These are phyloP conservation scores for Ciconia maguari DNA, from an alignment of 2,113 vertebrate species.

Conservation along the genomic window DNA sequence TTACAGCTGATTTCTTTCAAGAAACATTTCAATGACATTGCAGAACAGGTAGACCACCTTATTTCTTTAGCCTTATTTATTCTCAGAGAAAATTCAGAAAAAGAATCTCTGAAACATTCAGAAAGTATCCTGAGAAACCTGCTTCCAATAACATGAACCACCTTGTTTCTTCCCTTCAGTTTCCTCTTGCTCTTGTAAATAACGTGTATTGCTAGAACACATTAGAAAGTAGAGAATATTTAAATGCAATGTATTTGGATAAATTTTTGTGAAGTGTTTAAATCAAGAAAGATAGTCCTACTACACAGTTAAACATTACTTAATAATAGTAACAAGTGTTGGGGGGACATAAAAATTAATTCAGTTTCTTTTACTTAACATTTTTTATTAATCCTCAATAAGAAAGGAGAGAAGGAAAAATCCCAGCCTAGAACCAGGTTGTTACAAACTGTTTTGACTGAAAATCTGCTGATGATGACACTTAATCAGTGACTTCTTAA, in stretches of 20 bases:
- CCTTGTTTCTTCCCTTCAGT: background rate
- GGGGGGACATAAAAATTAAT: background rate
- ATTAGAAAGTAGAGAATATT: background rate
- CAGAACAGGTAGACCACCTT: background rate
- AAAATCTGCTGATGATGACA: conserved; percentile 12
- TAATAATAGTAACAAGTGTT: background rate
- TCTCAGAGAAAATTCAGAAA: background rate
- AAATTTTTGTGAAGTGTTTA: background rate
- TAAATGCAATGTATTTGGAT: background rate
- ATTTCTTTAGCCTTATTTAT: background rate
- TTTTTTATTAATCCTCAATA: background rate
- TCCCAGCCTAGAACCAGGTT: background rate
- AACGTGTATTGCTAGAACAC: background rate
- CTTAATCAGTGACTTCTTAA: background rate
- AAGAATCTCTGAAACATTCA: background rate
- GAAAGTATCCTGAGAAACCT: background rate
- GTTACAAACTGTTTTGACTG: background rate
- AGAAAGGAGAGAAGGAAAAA: background rate
- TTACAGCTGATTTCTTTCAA: background rate
- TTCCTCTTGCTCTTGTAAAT: background rate
- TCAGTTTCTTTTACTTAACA: background rate
- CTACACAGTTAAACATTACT: background rate
- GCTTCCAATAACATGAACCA: background rate
- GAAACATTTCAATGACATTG: background rate
- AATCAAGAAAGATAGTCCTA: background rate